Percentiles rank a stretch among this genome's conserved stretches.
Conservation (phyloP, 2,888 invertebrate genomes). For the Aphodius granarius region DNA sequence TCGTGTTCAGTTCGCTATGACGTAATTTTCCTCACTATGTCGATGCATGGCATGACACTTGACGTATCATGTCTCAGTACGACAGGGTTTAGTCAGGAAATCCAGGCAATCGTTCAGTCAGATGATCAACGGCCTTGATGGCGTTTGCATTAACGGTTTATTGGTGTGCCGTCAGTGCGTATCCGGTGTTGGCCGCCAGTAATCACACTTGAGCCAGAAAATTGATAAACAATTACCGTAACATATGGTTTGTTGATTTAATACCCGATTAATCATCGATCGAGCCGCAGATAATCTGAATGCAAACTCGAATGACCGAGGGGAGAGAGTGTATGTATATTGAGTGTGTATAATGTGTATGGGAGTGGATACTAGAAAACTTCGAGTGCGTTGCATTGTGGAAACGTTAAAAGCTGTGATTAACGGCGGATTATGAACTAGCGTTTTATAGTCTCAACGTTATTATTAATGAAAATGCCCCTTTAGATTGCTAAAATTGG, state of each 20-base stretch:
- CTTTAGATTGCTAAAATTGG: no score
- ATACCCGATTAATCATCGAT: neutral
- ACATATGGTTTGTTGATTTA: neutral
- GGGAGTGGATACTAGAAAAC: neutral
- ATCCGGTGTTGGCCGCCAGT: neutral
- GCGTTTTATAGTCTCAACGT: no score
- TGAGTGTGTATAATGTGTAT: neutral
- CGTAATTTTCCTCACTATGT: no score
- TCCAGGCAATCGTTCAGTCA: neutral
- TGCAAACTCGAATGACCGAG: neutral
- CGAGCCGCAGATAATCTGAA: neutral
- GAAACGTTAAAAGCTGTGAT: no score
- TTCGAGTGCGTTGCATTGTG: neutral
- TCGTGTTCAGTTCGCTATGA: no score
- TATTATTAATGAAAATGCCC: no score
- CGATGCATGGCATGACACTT: no score
- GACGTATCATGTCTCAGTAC: neutral
- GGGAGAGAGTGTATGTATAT: neutral
- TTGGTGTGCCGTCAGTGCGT: neutral
- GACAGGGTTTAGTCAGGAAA: neutral
- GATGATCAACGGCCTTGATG: neutral
- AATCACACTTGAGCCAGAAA: neutral
- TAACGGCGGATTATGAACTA: no score
- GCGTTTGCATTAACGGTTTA: neutral
- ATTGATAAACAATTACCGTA: conserved; percentile 15